These are phyloP conservation scores for Sphenodon punctatus DNA, from an alignment of 2,797 vertebrate species.

Conservation along the genomic window DNA sequence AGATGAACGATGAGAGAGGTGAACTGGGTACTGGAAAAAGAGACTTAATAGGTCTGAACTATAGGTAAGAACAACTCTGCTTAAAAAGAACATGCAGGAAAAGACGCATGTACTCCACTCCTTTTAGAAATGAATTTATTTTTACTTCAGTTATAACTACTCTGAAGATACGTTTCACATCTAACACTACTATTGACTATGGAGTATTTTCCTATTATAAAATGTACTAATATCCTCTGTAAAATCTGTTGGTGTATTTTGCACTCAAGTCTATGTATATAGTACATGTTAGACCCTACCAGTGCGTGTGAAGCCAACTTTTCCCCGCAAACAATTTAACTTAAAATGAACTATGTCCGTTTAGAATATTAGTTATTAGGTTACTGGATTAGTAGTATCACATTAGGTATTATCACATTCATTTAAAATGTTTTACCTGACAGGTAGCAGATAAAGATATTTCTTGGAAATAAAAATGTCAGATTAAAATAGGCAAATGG, in stretches of 20 bases:
- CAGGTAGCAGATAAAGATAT: not conserved
- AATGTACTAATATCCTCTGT: not conserved
- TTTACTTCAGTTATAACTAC: not conserved
- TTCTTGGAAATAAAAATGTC: not conserved
- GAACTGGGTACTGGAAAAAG: not conserved
- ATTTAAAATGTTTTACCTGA: not conserved
- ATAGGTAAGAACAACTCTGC: not conserved
- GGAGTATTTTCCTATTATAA: fast-evolving
- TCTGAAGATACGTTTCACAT: not conserved
- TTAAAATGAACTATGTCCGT: not conserved
- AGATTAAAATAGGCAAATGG: not conserved
- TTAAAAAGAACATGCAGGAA: not conserved
- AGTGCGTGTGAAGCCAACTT: slow-evolving; percentile 14
- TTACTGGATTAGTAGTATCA: too few relatives aligned
- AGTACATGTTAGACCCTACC: fast-evolving
- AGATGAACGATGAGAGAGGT: not conserved
- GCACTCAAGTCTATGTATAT: not conserved
- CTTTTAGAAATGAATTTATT: not conserved
- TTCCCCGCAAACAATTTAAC: not conserved
- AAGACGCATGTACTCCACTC: not conserved
- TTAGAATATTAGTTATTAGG: not conserved
- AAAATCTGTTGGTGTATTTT: fast-evolving
- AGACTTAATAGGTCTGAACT: not conserved
- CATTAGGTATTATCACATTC: not conserved
- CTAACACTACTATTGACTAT: not conserved